phyloP scores from a whole-genome alignment of 2,113 vertebrate species.

The Melanostigma gelatinosum region DNA sequence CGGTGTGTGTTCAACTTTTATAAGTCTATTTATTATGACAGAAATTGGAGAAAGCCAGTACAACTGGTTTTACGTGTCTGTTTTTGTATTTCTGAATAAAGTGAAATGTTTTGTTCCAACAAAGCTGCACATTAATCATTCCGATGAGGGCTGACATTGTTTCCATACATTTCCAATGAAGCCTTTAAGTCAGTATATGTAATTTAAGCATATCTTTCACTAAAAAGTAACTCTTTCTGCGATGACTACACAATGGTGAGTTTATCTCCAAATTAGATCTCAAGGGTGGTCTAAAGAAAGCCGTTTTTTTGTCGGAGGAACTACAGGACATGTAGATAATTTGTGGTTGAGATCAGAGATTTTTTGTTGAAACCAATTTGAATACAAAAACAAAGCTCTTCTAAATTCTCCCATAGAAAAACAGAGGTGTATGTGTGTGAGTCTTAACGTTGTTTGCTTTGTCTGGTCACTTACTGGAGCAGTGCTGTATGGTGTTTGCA shows the following conservation, averaged over 20 bases:
- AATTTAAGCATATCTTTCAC: neutral
- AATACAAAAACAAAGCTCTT: neutral
- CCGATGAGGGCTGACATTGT: neutral
- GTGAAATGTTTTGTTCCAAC: neutral
- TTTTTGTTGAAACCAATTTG: neutral
- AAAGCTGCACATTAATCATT: neutral
- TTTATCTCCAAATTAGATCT: too few relatives aligned
- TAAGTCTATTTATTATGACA: too few relatives aligned
- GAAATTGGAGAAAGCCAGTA: too few relatives aligned
- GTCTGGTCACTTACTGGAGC: conserved; percentile 89
- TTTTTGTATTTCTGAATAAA: neutral
- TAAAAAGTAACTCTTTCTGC: neutral
- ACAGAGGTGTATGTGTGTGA: neutral
- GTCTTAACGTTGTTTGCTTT: neutral
- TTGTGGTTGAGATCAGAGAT: neutral
- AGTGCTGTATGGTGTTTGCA: conserved; percentile 92
- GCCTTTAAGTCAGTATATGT: neutral
- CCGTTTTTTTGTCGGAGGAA: too few relatives aligned
- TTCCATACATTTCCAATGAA: neutral
- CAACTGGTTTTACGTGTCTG: too few relatives aligned
- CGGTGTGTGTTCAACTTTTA: too few relatives aligned
- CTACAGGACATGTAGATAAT: too few relatives aligned
- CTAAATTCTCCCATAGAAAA: neutral
- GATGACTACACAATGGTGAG: too few relatives aligned
- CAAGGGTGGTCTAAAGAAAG: too few relatives aligned